Conservation (phyloP, 1,140 invertebrate genomes). For the Drosophila nigrodunni region DNA sequence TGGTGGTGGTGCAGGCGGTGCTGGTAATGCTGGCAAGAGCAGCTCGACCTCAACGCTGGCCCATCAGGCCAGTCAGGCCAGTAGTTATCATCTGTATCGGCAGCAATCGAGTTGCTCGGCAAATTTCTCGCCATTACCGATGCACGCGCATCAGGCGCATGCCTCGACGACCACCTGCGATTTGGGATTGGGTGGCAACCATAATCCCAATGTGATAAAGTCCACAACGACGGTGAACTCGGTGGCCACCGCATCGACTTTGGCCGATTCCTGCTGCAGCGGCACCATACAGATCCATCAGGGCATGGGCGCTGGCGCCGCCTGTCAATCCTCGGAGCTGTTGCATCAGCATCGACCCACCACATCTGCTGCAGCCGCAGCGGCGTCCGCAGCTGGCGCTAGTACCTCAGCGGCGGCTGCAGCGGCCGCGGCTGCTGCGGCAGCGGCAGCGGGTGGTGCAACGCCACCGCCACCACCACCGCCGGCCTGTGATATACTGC, state of each 20-base stretch:
- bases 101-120: conserved; percentile 83
- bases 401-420: conserved; percentile 39
- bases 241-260: conserved; percentile 78
- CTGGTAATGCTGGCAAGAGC: conserved; percentile 32
- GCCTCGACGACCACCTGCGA: conserved; percentile 82
- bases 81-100: conserved; percentile 63
- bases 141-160: conserved; percentile 79
- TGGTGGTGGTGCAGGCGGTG: not conserved
- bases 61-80: conserved; percentile 41
- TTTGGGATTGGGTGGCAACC: conserved; percentile 66
- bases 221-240: conserved; percentile 83
- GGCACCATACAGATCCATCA: conserved; percentile 79
- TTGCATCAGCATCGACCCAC: conserved; percentile 52
- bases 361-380: conserved; percentile 31
- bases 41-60: conserved; percentile 64
- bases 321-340: conserved; percentile 75
- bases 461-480: conserved; percentile 60
- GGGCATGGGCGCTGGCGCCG: conserved; percentile 73
- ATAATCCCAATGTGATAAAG: conserved; percentile 84
- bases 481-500: conserved; percentile 74
- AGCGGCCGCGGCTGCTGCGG: conserved; percentile 46
- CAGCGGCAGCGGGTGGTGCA: conserved; percentile 45
- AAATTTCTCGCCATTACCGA: conserved; percentile 78
- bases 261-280: conserved; percentile 82
- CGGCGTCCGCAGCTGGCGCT: conserved; percentile 43